Conservation (phyloP, 2,113 vertebrate genomes). For the Pangasianodon hypophthalmus region DNA sequence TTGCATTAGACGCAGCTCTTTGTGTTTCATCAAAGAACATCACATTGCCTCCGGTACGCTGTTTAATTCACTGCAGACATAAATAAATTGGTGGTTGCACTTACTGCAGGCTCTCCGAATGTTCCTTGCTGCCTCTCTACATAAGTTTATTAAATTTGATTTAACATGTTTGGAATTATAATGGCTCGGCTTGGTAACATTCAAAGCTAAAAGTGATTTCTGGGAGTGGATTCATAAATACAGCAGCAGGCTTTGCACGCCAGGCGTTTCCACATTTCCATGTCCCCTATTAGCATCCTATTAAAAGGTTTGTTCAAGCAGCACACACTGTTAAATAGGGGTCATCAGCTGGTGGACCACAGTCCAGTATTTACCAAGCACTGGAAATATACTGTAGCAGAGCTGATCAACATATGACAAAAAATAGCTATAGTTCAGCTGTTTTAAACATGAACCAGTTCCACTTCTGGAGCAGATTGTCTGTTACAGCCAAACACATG, state of each 20-base stretch:
- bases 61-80: constrained; percentile 52
- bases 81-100: constrained; percentile 53
- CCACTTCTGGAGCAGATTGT: neutral
- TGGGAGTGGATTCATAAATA: constrained; percentile 3
- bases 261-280: neutral
- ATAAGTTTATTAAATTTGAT: constrained; percentile 56
- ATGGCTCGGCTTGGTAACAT: constrained; percentile 52
- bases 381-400: neutral
- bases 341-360: neutral
- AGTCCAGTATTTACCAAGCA: neutral
- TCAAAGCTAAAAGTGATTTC: constrained; percentile 34
- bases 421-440: neutral
- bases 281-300: neutral
- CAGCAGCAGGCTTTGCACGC: neutral
- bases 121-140: constrained; percentile 23
- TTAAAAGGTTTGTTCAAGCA: neutral
- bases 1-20: constrained; percentile 58
- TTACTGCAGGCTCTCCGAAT: constrained; percentile 51
- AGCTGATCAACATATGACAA: neutral
- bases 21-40: constrained; percentile 68
- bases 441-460: neutral
- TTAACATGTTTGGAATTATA: constrained; percentile 58
- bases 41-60: constrained; percentile 44
- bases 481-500: neutral
- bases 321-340: neutral